A percentile compares a stretch with the other conserved stretches of the same genome.
phyloP scores from a whole-genome alignment of 2,888 invertebrate genomes.

The Mycalesis mineus region DNA sequence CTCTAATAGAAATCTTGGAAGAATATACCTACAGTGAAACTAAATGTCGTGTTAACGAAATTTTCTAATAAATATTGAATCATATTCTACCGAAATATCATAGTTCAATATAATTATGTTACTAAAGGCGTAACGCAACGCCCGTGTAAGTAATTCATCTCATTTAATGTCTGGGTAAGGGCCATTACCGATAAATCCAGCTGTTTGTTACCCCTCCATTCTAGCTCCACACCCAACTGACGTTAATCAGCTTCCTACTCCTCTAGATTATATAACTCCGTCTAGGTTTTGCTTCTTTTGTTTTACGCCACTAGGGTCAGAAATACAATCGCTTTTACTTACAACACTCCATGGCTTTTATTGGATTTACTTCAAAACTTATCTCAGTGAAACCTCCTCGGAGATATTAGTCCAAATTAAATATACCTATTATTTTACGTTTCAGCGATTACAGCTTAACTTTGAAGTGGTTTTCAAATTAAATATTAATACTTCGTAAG shows the following conservation, averaged over 20 bases:
- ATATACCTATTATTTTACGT: neutral
- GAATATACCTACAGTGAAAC: too few species aligned
- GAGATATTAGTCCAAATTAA: slow-evolving; percentile 16
- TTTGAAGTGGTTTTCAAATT: neutral
- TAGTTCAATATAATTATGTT: neutral
- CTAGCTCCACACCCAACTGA: slow-evolving; percentile 48
- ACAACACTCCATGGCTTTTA: slow-evolving; percentile 43
- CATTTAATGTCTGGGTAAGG: slow-evolving; percentile 57
- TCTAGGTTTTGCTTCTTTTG: slow-evolving; percentile 48
- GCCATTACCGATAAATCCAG: slow-evolving; percentile 70
- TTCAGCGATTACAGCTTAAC: neutral
- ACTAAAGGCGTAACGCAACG: slow-evolving; percentile 22
- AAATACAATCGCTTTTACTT: slow-evolving; percentile 44
- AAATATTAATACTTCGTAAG: neutral
- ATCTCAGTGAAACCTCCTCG: slow-evolving; percentile 11
- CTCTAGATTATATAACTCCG: slow-evolving; percentile 56
- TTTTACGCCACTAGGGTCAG: slow-evolving; percentile 46
- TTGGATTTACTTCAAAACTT: slow-evolving; percentile 41
- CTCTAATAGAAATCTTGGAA: too few species aligned
- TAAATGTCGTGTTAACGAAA: too few species aligned
- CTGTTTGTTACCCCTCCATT: slow-evolving; percentile 54
- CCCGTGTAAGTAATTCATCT: slow-evolving; percentile 56
- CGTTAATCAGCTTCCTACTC: slow-evolving; percentile 67
- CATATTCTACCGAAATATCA: too few species aligned
- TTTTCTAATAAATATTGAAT: too few species aligned